phyloP scores from a whole-genome alignment of 2,113 vertebrate species.

The Uropsilus gracilis region DNA sequence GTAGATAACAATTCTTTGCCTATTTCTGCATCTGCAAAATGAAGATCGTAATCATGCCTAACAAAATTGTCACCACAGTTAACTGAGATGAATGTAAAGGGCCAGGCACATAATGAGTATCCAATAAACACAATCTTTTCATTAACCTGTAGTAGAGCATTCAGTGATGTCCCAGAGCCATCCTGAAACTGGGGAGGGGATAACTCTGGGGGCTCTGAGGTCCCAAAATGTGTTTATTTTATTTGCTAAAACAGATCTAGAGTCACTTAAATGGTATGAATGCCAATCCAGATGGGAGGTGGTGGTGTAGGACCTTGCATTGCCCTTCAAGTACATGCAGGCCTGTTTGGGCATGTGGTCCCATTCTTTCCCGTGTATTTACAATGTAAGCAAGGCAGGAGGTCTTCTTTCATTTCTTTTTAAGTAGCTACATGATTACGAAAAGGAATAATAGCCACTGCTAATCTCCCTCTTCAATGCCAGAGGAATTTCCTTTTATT shows the following conservation, averaged over 20 bases:
- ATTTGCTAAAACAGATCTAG: conserved; percentile 5
- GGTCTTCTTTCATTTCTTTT: conserved; percentile 13
- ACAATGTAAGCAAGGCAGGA: not conserved
- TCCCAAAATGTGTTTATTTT: not conserved
- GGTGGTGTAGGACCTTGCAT: not conserved
- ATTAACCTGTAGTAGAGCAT: not conserved
- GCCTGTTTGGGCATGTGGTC: not conserved
- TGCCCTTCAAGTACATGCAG: not conserved
- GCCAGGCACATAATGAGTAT: not conserved
- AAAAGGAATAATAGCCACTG: not conserved
- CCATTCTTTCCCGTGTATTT: not conserved
- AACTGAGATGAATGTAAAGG: not conserved
- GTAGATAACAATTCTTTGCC: not conserved
- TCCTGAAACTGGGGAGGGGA: not conserved
- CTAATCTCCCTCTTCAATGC: conserved; percentile 5
- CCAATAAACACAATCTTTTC: not conserved
- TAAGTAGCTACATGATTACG: conserved; percentile 30
- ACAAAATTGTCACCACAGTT: not conserved
- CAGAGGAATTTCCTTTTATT: conserved; percentile 52
- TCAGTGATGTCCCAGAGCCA: not conserved
- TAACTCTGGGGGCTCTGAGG: not conserved
- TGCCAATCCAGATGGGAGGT: not conserved
- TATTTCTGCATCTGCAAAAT: conserved; percentile 32
- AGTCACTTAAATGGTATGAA: not conserved
- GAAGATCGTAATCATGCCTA: not conserved